Percentiles rank a stretch among this genome's conserved stretches.
Evolutionary conservation across 2,797 vertebrate species (phyloP).

Genomic region (Rhinella marina): DNA sequence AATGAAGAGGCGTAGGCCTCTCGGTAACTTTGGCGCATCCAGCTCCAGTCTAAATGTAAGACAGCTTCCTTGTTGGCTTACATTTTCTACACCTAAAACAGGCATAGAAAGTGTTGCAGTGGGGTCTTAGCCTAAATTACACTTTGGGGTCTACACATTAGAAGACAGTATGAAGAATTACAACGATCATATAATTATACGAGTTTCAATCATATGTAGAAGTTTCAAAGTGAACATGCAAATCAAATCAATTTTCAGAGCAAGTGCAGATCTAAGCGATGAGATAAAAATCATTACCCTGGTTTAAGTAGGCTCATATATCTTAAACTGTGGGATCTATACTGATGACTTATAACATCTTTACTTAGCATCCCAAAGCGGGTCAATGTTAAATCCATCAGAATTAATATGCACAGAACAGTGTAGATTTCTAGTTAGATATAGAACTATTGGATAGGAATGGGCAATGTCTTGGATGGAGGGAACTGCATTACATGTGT

Average conservation of each 20-base stretch:
- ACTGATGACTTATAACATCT: slow-evolving; percentile 2
- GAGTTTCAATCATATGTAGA: neutral
- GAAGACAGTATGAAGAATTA: neutral
- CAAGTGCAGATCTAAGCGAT: neutral
- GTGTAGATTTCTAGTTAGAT: neutral
- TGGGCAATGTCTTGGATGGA: no score
- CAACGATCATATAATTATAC: neutral
- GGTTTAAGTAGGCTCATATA: neutral
- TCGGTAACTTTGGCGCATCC: no score
- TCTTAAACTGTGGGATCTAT: neutral
- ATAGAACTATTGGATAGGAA: no score
- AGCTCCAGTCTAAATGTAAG: no score
- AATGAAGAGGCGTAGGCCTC: no score
- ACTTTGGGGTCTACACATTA: neutral
- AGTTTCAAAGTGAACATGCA: neutral
- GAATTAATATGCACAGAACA: neutral
- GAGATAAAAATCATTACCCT: neutral
- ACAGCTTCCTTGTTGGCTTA: no score
- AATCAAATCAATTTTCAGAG: slow-evolving; percentile 3
- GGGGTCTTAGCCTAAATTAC: no score
- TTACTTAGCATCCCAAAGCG: neutral
- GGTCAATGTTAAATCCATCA: neutral
- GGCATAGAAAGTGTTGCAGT: no score
- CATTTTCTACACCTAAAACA: no score
- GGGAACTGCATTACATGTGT: no score